Base-by-base conservation (phyloP, 2,113 vertebrate species). In the Anoplopoma fimbria region DNA sequence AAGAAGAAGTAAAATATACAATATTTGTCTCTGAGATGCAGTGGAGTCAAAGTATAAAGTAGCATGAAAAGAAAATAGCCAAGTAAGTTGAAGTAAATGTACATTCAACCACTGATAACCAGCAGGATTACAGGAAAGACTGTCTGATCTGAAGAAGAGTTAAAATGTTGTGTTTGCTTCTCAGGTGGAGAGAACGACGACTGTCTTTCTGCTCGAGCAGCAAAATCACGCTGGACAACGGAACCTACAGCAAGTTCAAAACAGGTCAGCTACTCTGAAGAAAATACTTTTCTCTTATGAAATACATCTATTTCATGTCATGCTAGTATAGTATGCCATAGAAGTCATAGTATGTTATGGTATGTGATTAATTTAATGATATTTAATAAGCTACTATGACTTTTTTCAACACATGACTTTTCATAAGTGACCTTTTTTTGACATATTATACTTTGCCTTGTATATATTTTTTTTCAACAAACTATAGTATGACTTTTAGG, bases 161-260 rank as follows among this genome's bases (percentile, higher is more conserved):
- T 9, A 2, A 9, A 45, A 47, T 29, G 27, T 34, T 36, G 25
- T 49, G n/a, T 70, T 71, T 51, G 3, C 12, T n/a, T 47, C 15
- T 3, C 89, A 97, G 96, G 95, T 96, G 96, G 95, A 79, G 96
- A 86, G 96, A 96, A 75, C 77, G 85, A 67, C 93, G 84, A 3
- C 84, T 95, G 29, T 76, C 90, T 0, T 95, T 93, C 88, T 92
- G 91, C 77, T 82, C 86, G 0, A 88, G 83, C 0, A 83, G 47
- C 62, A 89, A 86, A 34, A n/a, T 60, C 0, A 40, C 57, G 5
- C 21, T 84, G 40, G 94, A 96, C n/a, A 95, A 82, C 0, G 88
- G 94, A 36, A 89, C 83, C 2, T 97, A 96, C 89, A 95, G 94
- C 92, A 95, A 95, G 77, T 96, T 96, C 81, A 93, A 91, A 84